These are phyloP conservation scores for Drosophila testacea DNA, from an alignment of 2,888 invertebrate species.

Conservation along the genomic window DNA sequence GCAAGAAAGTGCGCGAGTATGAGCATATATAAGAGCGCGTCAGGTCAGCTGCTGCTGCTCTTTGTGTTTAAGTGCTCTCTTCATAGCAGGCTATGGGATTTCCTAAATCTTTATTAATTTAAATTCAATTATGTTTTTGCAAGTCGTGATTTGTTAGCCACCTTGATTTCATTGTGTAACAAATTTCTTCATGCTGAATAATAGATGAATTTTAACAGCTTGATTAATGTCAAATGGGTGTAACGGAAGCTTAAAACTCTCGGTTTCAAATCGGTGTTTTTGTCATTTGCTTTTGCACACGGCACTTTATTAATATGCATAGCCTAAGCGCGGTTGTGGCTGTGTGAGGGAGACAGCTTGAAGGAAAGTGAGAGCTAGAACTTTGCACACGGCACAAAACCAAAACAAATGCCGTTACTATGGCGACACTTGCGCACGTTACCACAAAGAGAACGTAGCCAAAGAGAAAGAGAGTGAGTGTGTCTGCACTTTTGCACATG, in stretches of 20 bases:
- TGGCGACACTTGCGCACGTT: conserved; percentile 67
- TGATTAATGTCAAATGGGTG: conserved; percentile 3
- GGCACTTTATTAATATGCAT: conserved; percentile 27
- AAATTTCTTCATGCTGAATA: conserved; percentile 23
- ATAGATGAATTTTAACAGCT: conserved; percentile 27
- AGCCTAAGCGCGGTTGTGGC: conserved; percentile 20
- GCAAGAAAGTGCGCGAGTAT: conserved; percentile 7
- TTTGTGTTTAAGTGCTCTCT: conserved; percentile 20
- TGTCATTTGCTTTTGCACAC: conserved; percentile 64
- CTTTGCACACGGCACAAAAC: conserved; percentile 73
- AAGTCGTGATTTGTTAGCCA: conserved; percentile 13
- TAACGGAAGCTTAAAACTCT: conserved; percentile 5
- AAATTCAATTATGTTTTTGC: conserved; percentile 27
- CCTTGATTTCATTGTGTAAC: conserved; percentile 27
- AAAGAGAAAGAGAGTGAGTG: conserved; percentile 3
- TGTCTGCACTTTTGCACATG: conserved; percentile 58
- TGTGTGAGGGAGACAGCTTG: conserved; percentile 32
- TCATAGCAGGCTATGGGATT: conserved; percentile 25
- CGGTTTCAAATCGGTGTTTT: conserved; percentile 24
- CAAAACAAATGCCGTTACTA: conserved; percentile 74
- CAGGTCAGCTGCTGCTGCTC: conserved; percentile 19
- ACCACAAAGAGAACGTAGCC: conserved; percentile 41
- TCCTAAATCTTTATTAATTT: conserved; percentile 31
- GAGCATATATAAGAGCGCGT: conserved; percentile 42
- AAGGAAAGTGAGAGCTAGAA: conserved; percentile 9